These are phyloP conservation scores for Rhincodon typus DNA, from an alignment of 2,797 vertebrate species.

Conservation along the genomic window DNA sequence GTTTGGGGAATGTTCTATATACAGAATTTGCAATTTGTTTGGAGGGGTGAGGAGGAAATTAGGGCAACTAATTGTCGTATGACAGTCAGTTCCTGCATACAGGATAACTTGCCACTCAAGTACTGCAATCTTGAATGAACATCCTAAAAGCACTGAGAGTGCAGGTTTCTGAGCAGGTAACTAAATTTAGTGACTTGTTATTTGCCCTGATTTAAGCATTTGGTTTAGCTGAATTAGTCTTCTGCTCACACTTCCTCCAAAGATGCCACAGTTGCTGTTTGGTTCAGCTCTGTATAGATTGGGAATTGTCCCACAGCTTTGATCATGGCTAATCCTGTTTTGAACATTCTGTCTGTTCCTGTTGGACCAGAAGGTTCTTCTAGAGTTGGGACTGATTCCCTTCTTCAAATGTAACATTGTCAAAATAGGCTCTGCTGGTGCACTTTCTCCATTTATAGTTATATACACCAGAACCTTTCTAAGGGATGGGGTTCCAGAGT, in stretches of 20 bases:
- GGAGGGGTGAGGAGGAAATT: not conserved
- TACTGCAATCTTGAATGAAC: not conserved
- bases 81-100: not conserved
- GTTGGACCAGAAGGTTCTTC: not conserved
- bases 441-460: not conserved
- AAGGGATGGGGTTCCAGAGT: not conserved
- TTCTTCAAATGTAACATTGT: not conserved
- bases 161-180: not conserved
- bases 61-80: not conserved
- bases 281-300: not conserved
- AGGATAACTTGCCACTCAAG: not conserved
- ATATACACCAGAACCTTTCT: not conserved
- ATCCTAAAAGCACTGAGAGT: not conserved
- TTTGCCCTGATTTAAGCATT: not conserved
- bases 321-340: not conserved
- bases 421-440: not conserved
- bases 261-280: not conserved
- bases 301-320: not conserved
- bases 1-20: not conserved
- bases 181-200: not conserved
- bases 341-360: not conserved
- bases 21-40: not conserved
- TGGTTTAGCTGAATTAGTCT: not conserved
- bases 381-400: not conserved
- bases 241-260: not conserved